These are phyloP conservation scores for Phataginus tetradactyla DNA, from an alignment of 2,797 vertebrate species.

Conservation along the genomic window DNA sequence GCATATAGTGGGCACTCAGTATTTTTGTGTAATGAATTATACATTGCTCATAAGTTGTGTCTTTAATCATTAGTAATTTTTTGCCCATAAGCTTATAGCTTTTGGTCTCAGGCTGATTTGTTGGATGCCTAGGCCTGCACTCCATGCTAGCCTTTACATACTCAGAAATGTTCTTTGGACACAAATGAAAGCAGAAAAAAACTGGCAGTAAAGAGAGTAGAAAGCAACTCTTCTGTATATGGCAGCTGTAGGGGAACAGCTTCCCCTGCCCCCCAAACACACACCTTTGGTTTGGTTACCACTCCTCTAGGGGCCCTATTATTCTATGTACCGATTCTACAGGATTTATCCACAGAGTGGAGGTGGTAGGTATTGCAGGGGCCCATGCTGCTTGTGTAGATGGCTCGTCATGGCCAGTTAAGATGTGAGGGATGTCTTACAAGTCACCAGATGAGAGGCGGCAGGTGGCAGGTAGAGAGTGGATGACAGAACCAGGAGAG, in stretches of 20 bases:
- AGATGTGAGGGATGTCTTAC: background rate
- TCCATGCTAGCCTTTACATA: background rate
- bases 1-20: background rate
- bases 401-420: background rate
- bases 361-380: background rate
- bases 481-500: background rate
- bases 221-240: background rate
- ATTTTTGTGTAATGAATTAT: constrained; percentile 48
- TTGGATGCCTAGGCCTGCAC: background rate
- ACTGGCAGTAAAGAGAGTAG: background rate
- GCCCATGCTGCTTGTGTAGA: background rate
- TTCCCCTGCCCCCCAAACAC: background rate
- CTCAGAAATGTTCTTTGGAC: background rate
- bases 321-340: background rate
- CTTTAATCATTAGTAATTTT: constrained; percentile 48
- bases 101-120: background rate
- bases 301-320: background rate
- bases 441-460: background rate
- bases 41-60: constrained; percentile 3
- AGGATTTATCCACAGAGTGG: background rate
- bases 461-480: background rate
- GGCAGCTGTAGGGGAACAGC: background rate
- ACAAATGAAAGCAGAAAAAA: constrained; percentile 6
- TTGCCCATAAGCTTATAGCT: background rate
- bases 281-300: background rate